phyloP scores from a whole-genome alignment of 2,113 vertebrate species.

The Fregetta grallaria region DNA sequence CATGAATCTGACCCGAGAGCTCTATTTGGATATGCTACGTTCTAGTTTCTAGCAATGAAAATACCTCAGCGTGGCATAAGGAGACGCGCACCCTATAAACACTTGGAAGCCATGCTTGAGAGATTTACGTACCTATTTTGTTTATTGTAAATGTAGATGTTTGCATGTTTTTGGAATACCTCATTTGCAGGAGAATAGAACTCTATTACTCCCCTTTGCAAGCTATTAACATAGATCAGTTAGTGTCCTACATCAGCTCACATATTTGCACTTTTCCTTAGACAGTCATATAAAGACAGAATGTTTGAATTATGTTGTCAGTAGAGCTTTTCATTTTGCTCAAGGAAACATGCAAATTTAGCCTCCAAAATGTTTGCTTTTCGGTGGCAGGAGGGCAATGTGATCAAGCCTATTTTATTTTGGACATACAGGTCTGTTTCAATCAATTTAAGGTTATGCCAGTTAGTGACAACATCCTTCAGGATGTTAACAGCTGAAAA shows the following conservation, averaged over 20 bases:
- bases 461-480: constrained; percentile 19
- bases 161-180: background rate
- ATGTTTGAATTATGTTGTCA: background rate
- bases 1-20: accelerated
- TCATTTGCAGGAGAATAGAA: background rate
- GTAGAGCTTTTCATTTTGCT: background rate
- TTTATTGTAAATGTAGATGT: background rate
- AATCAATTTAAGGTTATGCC: constrained; percentile 25
- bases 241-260: background rate
- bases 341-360: background rate
- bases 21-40: background rate
- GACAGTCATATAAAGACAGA: background rate
- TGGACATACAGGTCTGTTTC: background rate
- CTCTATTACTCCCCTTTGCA: background rate
- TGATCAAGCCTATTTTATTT: background rate
- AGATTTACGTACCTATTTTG: background rate
- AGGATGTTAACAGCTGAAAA: constrained; percentile 12
- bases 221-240: background rate
- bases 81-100: background rate
- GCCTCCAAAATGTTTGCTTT: background rate
- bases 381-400: background rate
- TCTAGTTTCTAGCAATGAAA: background rate
- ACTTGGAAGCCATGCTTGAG: background rate
- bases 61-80: background rate
- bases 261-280: background rate